Percentiles rank a stretch among this genome's conserved stretches.
Evolutionary conservation across 2,113 vertebrate species (phyloP).

Genomic region (Chinchilla lanigera): DNA sequence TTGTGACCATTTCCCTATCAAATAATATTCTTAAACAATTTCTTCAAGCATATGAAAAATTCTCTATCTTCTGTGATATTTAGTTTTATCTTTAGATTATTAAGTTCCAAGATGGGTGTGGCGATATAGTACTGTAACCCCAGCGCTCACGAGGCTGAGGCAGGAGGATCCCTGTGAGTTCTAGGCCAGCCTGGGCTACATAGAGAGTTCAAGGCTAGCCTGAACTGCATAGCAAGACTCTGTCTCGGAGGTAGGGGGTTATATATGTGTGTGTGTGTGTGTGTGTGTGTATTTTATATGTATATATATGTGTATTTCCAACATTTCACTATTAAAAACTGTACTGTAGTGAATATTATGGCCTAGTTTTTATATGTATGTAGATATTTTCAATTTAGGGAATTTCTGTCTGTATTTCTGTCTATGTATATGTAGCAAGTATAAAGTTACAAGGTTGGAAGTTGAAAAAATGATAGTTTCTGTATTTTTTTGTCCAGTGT

Average conservation of each 20-base stretch:
- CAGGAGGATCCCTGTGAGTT: background rate
- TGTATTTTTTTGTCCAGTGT: background rate
- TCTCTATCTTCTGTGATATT: background rate
- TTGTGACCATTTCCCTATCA: constrained; percentile 25
- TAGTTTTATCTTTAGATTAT: constrained; percentile 26
- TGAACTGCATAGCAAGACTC: background rate
- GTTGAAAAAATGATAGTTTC: background rate
- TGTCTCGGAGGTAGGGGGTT: too few relatives aligned
- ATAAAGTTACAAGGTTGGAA: background rate
- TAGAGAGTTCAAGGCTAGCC: too few relatives aligned
- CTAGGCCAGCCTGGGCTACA: background rate
- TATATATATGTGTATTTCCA: background rate
- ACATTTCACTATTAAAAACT: background rate
- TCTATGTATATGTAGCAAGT: background rate
- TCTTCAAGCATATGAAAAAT: constrained; percentile 26
- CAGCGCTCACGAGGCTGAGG: background rate
- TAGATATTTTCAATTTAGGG: background rate
- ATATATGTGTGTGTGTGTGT: background rate
- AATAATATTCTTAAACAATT: constrained; percentile 7
- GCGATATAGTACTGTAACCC: background rate
- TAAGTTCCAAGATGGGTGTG: background rate
- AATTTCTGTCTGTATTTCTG: constrained; percentile 9
- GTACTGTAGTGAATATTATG: background rate
- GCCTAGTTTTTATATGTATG: constrained; percentile 41
- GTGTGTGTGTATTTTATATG: background rate